Conservation (phyloP, 2,888 invertebrate genomes). For the Brachypterus glaber region DNA sequence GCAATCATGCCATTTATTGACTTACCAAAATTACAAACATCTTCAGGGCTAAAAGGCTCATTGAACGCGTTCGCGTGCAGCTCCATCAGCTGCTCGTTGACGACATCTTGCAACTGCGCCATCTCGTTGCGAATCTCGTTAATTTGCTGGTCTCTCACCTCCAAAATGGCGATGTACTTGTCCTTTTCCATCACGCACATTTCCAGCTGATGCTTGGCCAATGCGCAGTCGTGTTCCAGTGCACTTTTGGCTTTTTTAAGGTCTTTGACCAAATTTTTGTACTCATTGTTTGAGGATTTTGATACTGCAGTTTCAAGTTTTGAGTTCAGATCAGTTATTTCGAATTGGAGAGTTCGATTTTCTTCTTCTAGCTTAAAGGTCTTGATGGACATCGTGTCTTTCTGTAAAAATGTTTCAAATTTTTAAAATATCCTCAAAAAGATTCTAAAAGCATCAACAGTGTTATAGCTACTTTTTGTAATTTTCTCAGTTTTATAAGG, state of each 20-base stretch:
- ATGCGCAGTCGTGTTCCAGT: constrained; percentile 32
- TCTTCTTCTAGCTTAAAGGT: constrained; percentile 24
- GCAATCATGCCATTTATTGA: too few relatives aligned
- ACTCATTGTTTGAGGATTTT: constrained; percentile 23
- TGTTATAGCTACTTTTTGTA: too few relatives aligned
- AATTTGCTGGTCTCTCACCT: constrained; percentile 37
- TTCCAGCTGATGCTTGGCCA: constrained; percentile 31
- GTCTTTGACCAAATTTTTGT: constrained; percentile 29
- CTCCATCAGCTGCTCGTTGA: constrained; percentile 34
- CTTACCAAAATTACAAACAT: constrained; percentile 9
- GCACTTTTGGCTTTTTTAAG: constrained; percentile 29
- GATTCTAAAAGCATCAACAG: too few relatives aligned
- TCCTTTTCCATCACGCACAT: constrained; percentile 36
- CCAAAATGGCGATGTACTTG: constrained; percentile 36
- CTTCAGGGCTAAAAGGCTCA: constrained; percentile 11
- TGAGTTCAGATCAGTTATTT: constrained; percentile 22
- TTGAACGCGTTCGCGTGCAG: constrained; percentile 21
- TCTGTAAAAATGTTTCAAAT: too few relatives aligned
- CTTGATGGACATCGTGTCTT: constrained; percentile 18
- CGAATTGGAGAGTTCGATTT: constrained; percentile 23
- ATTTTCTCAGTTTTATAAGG: too few relatives aligned
- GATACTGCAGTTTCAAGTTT: constrained; percentile 25
- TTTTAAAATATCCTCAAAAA: too few relatives aligned
- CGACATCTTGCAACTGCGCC: constrained; percentile 36
- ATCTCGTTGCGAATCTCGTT: constrained; percentile 37